Conservation (phyloP, 2,113 vertebrate genomes). For the Labeo rohita region DNA sequence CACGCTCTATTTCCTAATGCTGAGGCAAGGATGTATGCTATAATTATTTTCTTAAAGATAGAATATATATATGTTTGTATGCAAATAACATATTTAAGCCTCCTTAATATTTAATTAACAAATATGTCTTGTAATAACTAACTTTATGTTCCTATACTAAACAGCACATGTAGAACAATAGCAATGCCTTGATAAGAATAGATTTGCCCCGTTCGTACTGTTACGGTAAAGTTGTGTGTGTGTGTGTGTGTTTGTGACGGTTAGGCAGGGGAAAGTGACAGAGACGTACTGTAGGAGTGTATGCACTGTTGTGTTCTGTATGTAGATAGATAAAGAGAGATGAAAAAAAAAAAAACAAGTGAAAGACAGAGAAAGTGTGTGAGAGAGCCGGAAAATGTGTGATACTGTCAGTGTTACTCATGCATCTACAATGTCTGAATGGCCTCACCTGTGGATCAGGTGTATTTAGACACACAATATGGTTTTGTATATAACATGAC, state of each 20-base stretch:
- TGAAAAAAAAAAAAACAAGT: background rate
- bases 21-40: too few relatives aligned
- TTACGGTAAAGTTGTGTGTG: background rate
- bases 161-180: background rate
- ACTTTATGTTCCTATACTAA: background rate
- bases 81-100: background rate
- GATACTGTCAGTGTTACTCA: conserved; percentile 14
- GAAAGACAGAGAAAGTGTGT: background rate
- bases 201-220: background rate
- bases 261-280: background rate
- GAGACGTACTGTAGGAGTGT: background rate
- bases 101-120: background rate
- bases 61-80: background rate
- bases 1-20: background rate
- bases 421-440: conserved; percentile 13
- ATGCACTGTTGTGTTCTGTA: background rate
- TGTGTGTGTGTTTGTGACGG: background rate
- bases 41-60: background rate
- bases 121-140: background rate
- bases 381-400: background rate
- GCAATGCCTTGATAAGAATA: background rate
- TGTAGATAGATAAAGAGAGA: background rate
- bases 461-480: conserved; percentile 13
- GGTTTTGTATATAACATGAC: conserved; percentile 7
- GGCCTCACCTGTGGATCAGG: conserved; percentile 31